These are phyloP conservation scores for Micromys minutus DNA, from an alignment of 2,113 vertebrate species.

Conservation along the genomic window DNA sequence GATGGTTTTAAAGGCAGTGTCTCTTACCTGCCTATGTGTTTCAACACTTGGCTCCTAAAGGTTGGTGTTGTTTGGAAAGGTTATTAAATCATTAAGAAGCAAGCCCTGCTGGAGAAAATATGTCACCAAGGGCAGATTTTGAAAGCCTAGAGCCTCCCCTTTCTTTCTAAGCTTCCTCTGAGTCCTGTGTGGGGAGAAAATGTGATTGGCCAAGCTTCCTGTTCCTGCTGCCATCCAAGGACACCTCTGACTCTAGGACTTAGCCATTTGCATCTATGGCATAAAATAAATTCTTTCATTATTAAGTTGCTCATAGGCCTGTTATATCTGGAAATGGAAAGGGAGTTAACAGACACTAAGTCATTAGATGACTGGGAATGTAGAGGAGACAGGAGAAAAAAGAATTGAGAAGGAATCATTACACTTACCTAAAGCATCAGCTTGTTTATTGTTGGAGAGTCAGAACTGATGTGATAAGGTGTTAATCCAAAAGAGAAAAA, in stretches of 20 bases:
- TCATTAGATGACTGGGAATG: neutral
- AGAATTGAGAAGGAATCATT: neutral
- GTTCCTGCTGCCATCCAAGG: neutral
- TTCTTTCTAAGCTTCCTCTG: neutral
- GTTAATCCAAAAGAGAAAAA: neutral
- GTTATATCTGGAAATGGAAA: neutral
- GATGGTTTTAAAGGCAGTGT: neutral
- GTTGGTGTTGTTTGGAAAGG: neutral
- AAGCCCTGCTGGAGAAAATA: neutral
- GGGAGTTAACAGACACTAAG: neutral
- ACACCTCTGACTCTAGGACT: neutral
- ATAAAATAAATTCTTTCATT: neutral
- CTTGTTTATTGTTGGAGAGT: neutral
- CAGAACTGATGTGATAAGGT: neutral
- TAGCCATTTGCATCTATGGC: neutral
- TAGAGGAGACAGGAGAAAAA: neutral
- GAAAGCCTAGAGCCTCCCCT: neutral
- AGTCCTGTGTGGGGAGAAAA: neutral
- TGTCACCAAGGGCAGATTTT: neutral
- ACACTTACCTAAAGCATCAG: neutral
- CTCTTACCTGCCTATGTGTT: neutral
- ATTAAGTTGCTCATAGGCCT: neutral
- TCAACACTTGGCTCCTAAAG: neutral
- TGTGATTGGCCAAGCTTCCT: neutral
- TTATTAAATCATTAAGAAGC: neutral